Base-by-base conservation (phyloP, 1,140 invertebrate genomes). In the Drosophila equinoxialis region DNA sequence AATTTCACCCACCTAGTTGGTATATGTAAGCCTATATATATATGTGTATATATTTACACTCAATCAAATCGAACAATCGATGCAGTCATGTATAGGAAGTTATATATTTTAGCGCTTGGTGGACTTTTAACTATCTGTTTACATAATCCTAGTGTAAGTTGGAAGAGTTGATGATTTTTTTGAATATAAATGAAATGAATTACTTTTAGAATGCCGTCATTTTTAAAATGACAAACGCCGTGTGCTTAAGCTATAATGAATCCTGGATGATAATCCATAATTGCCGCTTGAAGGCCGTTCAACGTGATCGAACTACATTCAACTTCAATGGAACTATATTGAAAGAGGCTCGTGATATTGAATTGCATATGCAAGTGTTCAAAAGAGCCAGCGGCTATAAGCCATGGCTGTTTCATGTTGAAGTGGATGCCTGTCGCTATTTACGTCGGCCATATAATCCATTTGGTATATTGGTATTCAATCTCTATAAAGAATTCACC, bases 321-420 rank as follows among this genome's bases (percentile, higher is more conserved):
- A 42, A 61, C 42, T 61, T 42, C n/a, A 39, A 61, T 41, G 39
- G 35, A 37, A 61, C 35, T 23, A 26, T 61, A n/a, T n/a, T 61
- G 11, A 7, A 13, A 3, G 14, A 17, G 7, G 59, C 23, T 6
- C 10, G 20, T 14, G 37, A 61, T 42, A 61, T 61, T 20, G 17
- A 5, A 26, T 20, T 41, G 10, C 14, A 23, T 11, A 23, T 39
- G 17, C 59, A 42, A 42, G n/a, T 61, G 11, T 42, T 41, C 17
- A 61, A 61, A 42, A 42, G 23, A 23, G 35, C 37, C 10, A 61
- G 20, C 20, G 59, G 59, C 11, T 61, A 41, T 42, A 61, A 61
- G 37, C 59, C 59, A 5, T 61, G 59, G 59, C 59, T 41, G 20
- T 61, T 20, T n/a, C 4, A 41, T 23, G 35, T 37, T 2, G 6